A percentile compares a stretch with the other conserved stretches of the same genome.
phyloP scores from a whole-genome alignment of 1,140 invertebrate species.

The Aphis gossypii region DNA sequence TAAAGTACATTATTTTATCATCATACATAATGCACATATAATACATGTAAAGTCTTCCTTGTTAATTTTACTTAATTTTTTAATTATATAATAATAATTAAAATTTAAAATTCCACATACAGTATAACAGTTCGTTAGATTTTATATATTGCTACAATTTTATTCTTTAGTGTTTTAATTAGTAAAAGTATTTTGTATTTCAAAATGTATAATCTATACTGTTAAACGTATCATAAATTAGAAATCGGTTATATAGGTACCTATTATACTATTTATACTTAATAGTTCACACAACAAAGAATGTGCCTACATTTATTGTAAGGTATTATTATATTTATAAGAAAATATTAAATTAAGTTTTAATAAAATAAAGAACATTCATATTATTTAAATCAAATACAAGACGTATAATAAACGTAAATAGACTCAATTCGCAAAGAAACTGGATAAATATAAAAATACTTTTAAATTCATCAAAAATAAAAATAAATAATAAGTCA shows the following conservation, averaged over 20 bases:
- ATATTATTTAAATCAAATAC: not conserved
- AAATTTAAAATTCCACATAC: not conserved
- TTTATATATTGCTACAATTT: too few species aligned
- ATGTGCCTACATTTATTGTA: not conserved
- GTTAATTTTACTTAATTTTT: slow-evolving; percentile 15
- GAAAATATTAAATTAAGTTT: not conserved
- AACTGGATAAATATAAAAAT: not conserved
- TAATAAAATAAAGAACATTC: not conserved
- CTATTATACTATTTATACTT: not conserved
- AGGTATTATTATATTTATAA: not conserved
- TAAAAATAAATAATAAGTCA: not conserved
- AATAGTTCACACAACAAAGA: not conserved
- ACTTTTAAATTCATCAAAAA: not conserved
- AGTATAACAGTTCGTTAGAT: too few species aligned
- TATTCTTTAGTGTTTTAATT: too few species aligned
- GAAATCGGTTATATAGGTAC: too few species aligned
- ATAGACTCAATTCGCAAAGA: not conserved
- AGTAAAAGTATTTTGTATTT: not conserved
- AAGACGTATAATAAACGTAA: not conserved
- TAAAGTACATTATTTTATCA: slow-evolving; percentile 13
- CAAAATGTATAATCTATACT: not conserved
- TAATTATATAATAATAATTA: not conserved
- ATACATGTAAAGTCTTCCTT: not conserved
- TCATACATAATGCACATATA: not conserved
- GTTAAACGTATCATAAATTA: not conserved